Base-by-base conservation (phyloP, 1,140 invertebrate species). In the Anastrepha ludens region DNA sequence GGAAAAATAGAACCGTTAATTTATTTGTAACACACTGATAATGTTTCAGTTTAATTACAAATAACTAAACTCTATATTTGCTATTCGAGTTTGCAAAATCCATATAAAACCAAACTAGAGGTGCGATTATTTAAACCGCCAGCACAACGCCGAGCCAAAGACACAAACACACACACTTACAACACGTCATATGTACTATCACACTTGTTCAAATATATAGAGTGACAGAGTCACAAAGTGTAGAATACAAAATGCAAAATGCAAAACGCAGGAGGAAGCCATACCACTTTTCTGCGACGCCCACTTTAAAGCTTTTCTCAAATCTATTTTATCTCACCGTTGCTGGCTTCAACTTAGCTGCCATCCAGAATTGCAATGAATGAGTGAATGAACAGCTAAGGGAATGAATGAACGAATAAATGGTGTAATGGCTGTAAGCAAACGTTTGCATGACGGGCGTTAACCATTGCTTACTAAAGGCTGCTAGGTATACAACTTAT, bases 201-300 rank as follows among this genome's bases (percentile, higher is more conserved):
- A 39, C 64, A 67, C 29, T 64, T 50, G 39, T 44, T 74, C 47
- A 81, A 29, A n/a, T 44, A 47, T 55, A 55, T 55, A n/a, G 29
- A n/a, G 47, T 78, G 47, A 78, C 44, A 67, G 29, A 67, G n/a
- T 67, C 11, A 67, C 64, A 50, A 78, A 81, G 74, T 81, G 74
- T 1, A 50, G 20, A 81, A n/a, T 20, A 17, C 13, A 13, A 50
- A 81, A 81, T 81, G 60, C 60, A n/a, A 62, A 62, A 5, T 62
- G 4, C 60, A n/a, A 62, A 62, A 62, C 60, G 8, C 6, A 58
- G 41, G 9, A 74, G 0, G 41, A 47, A 74, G 67, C 9, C 4
- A 44, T 2, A 44, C 39, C 67, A 47, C 41, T 74, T 44, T 39
- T 9, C 20, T n/a, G 4, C 41, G 7, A 3, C 17, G 4, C 13